Evolutionary conservation across 2,113 vertebrate genomes (phyloP).

Genomic region (Todiramphus chloris): DNA sequence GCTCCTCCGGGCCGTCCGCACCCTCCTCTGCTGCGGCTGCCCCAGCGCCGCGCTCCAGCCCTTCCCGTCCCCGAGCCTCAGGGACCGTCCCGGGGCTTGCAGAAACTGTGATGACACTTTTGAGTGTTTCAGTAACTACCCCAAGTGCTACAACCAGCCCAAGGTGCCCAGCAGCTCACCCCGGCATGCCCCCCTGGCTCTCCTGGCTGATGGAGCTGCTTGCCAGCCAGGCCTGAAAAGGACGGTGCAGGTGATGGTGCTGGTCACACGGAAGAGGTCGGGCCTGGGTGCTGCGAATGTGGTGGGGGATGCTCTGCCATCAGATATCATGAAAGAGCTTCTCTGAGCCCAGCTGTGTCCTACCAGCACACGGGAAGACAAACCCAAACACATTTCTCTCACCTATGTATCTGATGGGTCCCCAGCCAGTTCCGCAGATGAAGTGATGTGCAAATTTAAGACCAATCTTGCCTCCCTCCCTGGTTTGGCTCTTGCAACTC

Average conservation of each 20-base stretch:
- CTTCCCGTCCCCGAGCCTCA: accelerated
- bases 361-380: accelerated
- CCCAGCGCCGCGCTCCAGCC: not conserved
- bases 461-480: not conserved
- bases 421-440: not conserved
- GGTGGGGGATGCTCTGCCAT: not conserved
- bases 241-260: constrained; percentile 44
- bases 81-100: not conserved
- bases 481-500: not conserved
- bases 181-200: not conserved
- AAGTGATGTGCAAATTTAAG: not conserved
- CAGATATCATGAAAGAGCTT: not conserved
- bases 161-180: not conserved
- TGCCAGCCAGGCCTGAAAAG: not conserved
- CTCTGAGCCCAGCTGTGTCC: constrained; percentile 23
- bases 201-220: not conserved
- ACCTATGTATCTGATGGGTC: not conserved
- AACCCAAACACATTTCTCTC: not conserved
- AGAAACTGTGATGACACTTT: not conserved
- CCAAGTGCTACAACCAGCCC: not conserved
- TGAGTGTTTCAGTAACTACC: not conserved
- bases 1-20: constrained; percentile 3
- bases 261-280: not conserved
- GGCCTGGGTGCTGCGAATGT: not conserved
- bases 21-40: constrained; percentile 5